Conservation (phyloP, 64 coral and sea anemone species). For the Anthopleura sola region DNA sequence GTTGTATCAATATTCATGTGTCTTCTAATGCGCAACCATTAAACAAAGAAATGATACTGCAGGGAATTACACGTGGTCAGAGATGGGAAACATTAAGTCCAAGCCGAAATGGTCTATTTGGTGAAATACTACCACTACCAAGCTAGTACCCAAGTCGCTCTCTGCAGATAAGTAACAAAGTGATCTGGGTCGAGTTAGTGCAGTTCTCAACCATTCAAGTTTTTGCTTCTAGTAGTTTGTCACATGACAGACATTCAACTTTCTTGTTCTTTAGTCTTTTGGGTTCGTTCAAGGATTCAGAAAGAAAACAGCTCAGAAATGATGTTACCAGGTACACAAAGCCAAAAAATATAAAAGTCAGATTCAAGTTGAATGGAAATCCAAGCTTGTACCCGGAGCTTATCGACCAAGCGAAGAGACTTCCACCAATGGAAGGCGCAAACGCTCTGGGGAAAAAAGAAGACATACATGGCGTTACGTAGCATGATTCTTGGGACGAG, state of each 20-base stretch:
- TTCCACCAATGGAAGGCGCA: conserved; percentile 32
- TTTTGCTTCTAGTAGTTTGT: conserved; percentile 1
- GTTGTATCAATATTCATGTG: too few relatives aligned
- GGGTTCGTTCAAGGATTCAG: conserved; percentile 32
- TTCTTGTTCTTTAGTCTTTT: background rate
- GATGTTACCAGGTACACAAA: conserved; percentile 1
- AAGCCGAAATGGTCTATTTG: too few relatives aligned
- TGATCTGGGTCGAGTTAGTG: background rate
- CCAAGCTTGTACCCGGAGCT: conserved; percentile 39
- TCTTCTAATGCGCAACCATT: too few relatives aligned
- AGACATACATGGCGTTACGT: too few relatives aligned
- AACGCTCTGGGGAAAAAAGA: conserved; percentile 14
- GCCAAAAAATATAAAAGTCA: conserved; percentile 37
- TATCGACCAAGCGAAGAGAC: conserved; percentile 56
- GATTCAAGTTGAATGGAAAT: conserved; percentile 37
- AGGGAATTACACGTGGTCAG: too few relatives aligned
- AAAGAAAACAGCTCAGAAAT: conserved; percentile 28
- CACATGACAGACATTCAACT: background rate
- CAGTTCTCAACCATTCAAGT: background rate
- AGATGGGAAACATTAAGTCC: too few relatives aligned
- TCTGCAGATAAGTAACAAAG: background rate
- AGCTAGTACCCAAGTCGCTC: background rate
- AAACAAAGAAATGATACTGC: too few relatives aligned
- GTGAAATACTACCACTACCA: too few relatives aligned
- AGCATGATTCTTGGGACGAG: too few relatives aligned